Base-by-base conservation (phyloP, 2,113 vertebrate species). In the Equus przewalskii region DNA sequence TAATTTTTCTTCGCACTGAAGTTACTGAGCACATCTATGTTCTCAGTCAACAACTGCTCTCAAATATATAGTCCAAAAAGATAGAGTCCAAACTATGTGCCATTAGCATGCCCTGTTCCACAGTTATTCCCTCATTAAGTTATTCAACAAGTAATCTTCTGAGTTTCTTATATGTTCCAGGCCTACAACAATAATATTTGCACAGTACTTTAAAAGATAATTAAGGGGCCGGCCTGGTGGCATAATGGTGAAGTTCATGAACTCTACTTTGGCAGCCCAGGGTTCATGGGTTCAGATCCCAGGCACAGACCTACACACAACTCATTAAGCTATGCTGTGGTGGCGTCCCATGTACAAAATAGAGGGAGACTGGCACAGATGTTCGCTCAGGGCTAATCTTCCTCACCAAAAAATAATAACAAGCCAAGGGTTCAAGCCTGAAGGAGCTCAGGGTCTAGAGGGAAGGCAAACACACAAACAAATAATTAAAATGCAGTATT, bases 151-250 rank as follows among this genome's bases (percentile, higher is more conserved):
- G 87, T 67, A 60, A 86, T 75, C 84, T 89, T 82, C 75, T 64
- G 22, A 91, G 85, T 64, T 21, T 14, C 46, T 28, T 84, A 41
- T 30, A 46, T 93, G 5, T 88, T 62, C 93, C 76, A 81, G 49
- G 24, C 65, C 96, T 78, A 82, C 92, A 86, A 85, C 28, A 79
- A 87, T 16, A 91, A 88, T 49, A 95, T 75, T 60, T 62, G 16
- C 41, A 54, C 36, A 96, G 22, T 46, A 96, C 44, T 96, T 92
- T 69, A 89, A 91, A 93, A 87, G 62, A 82, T 75, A 96, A 89
- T 36, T 33, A 91, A 41, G 36, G 36, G 36, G 36, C 36, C 36
- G 36, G 36, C 36, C 36, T 41, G 36, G 36, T 41, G 36, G 36
- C 36, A 41, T 41, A 41, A 41, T 41, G 36, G 36, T 41, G 36